Conservation (phyloP, 2,797 vertebrate genomes). For the Sibirionetta formosa region DNA sequence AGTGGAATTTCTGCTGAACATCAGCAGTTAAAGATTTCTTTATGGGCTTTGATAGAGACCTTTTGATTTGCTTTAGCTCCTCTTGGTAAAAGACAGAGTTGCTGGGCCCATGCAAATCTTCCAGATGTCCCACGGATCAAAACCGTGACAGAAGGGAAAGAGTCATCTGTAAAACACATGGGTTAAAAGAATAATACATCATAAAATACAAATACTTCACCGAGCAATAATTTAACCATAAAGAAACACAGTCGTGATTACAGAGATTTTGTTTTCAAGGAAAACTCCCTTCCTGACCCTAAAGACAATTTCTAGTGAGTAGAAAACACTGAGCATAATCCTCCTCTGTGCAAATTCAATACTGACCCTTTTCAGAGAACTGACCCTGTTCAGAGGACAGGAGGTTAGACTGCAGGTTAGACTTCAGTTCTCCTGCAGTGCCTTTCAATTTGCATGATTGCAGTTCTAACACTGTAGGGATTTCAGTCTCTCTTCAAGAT, state of each 20-base stretch:
- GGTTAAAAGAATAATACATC: not conserved
- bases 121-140: conserved; percentile 92
- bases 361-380: not conserved
- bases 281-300: not conserved
- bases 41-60: conserved; percentile 82
- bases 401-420: not conserved
- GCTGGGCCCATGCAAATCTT: conserved; percentile 91
- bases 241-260: not conserved
- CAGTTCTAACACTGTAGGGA: not conserved
- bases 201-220: not conserved
- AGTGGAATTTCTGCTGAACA: conserved; percentile 66
- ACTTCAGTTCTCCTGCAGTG: not conserved
- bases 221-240: not conserved
- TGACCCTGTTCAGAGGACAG: not conserved
- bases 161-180: conserved; percentile 85
- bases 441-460: not conserved
- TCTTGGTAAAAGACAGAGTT: conserved; percentile 92
- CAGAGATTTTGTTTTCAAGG: not conserved
- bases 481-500: not conserved
- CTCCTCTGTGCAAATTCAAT: not conserved
- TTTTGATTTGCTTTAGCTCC: conserved; percentile 94
- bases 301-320: not conserved
- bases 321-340: not conserved
- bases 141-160: conserved; percentile 93
- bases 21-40: conserved; percentile 59